These are phyloP conservation scores for Marronus borbonicus DNA, from an alignment of 2,888 invertebrate genomes.

Conservation along the genomic window DNA sequence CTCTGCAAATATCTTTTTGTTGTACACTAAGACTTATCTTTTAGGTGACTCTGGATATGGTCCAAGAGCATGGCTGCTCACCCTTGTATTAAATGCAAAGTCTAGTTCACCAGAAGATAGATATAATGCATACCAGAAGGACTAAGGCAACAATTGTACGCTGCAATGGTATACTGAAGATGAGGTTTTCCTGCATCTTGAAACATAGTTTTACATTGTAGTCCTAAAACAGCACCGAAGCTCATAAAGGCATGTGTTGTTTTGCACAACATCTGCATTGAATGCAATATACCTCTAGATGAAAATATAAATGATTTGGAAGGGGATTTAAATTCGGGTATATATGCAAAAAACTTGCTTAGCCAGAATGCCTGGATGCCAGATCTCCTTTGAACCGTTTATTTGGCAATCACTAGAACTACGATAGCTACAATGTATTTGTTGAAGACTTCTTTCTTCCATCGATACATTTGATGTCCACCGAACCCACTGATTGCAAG, in stretches of 20 bases:
- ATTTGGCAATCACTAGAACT: too few species aligned
- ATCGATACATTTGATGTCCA: too few species aligned
- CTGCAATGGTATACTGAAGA: conserved; percentile 55
- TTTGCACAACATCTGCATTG: conserved; percentile 50
- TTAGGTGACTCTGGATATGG: conserved; percentile 59
- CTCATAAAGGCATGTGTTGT: conserved; percentile 58
- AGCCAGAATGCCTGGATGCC: too few species aligned
- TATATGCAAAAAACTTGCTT: too few species aligned
- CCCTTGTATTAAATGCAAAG: conserved; percentile 53
- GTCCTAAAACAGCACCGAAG: conserved; percentile 57
- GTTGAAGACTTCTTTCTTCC: too few species aligned
- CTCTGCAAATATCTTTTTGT: neutral
- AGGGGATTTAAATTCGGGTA: too few species aligned
- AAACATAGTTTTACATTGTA: conserved; percentile 58
- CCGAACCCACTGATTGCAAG: too few species aligned
- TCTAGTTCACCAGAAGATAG: conserved; percentile 51
- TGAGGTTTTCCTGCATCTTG: neutral
- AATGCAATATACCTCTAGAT: conserved; percentile 52
- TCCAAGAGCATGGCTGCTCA: conserved; percentile 58
- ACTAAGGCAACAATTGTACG: conserved; percentile 56
- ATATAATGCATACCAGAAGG: conserved; percentile 53
- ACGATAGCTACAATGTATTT: too few species aligned
- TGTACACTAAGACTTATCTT: neutral
- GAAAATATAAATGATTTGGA: neutral
- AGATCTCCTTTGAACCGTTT: too few species aligned